These are phyloP conservation scores for Orycteropus afer DNA, from an alignment of 2,113 vertebrate genomes.

Conservation along the genomic window DNA sequence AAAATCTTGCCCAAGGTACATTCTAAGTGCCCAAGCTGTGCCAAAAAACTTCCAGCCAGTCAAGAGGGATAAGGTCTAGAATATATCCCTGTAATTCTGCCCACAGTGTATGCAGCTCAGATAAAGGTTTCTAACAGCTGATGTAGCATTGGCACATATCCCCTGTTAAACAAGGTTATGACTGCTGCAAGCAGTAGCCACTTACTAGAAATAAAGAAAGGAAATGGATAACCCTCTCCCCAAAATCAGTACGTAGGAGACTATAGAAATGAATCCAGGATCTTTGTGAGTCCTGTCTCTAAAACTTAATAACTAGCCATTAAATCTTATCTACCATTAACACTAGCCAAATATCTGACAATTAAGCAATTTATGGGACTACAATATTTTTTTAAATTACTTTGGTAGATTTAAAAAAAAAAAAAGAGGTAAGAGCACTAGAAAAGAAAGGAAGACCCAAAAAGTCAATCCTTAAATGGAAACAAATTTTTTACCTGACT, in stretches of 20 bases:
- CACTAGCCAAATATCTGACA: background rate
- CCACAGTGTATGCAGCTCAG: background rate
- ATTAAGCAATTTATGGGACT: background rate
- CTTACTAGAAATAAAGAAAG: background rate
- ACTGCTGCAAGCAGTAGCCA: background rate
- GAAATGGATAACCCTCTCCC: background rate
- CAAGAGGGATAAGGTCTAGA: background rate
- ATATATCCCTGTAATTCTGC: background rate
- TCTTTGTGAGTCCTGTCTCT: background rate
- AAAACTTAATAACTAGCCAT: background rate
- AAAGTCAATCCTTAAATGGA: background rate
- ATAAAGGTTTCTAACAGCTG: background rate
- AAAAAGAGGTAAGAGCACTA: background rate
- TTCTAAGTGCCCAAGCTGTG: background rate
- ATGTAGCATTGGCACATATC: background rate
- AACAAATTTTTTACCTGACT: slow-evolving; percentile 91
- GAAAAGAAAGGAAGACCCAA: background rate
- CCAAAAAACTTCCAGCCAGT: background rate
- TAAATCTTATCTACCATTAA: background rate
- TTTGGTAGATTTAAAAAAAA: background rate
- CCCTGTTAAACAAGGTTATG: background rate
- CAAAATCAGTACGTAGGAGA: background rate
- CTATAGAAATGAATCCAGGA: background rate
- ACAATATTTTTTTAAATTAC: slow-evolving; percentile 17
- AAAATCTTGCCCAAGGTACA: background rate